Evolutionary conservation across 2,797 vertebrate genomes (phyloP), one percentile per base, ranked within the genome.

Genomic region (Enteromius paludinosus): DNA sequence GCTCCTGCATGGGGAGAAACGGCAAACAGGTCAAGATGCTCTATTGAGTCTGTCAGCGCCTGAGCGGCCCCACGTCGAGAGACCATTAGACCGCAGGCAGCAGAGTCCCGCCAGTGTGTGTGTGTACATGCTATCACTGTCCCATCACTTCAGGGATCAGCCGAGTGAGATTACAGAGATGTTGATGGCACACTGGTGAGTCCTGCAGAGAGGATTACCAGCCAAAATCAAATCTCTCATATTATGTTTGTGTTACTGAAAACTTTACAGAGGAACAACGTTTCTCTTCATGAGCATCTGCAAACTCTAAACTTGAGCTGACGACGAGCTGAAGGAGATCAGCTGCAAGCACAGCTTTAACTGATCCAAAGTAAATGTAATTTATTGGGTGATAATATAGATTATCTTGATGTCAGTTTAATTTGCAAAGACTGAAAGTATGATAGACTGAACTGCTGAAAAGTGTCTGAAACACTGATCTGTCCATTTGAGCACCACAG

Each of bases 1-100:
- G 56, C 43, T 66, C 62, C 65, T 47, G 6, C 74, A 54, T 69
- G 78, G 28, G 35, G 70, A 14, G 49, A 83, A 75, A 5, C 56
- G 30, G 43, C 66, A 35, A 38, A 83, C 71, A 65, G 73, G 76
- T 86, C 65, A 82, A 74, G 68, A 78, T 3, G 23, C 76, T 73
- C 38, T 23, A 74, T 78, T 87, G 84, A 82, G 79, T 2, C 56
- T 82, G 86, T 82, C 84, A 87, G 65, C n/a, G 68, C 43, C 52
- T 17, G 56, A 84, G 69, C 30, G 43, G 52, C 25, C 25, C 7
- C 80, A 54, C 17, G n/a, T 14, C 14, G 25, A 61, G 62, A 78
- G 14, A 45, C 15, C 52, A 79, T 65, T 74, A 78, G 9, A 52
- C 11, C 15, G 43, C 11, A 65, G 20, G 35, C 12, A 23, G 2